Base-by-base conservation (phyloP, 2,888 invertebrate species). In the Apotomis capreana region DNA sequence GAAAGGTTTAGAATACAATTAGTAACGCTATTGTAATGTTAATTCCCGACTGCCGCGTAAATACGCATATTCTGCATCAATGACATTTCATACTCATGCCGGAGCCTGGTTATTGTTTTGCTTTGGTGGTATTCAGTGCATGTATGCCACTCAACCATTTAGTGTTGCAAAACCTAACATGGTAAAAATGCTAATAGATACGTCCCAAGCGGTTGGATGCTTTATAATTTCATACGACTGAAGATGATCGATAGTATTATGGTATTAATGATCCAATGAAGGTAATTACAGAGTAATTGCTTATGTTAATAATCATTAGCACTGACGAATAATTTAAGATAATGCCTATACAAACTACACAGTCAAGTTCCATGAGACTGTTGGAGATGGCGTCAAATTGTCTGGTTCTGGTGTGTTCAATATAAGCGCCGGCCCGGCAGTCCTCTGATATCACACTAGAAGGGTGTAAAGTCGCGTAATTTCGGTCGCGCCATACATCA, bases 61-160 rank as follows among this genome's bases (percentile, higher is more conserved):
- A 51, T 70, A 67, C 60, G 54, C 60, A 37, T 67, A 70, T 61
- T 70, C 60, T 55, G 68, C 62, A 51, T 78, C 78, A 81, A 79
- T 81, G 82, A 79, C 82, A 83, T 75, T 79, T 78, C 79, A 76
- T 76, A 78, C 52, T 9, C 67, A 52, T 57, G 58, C 49, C 55
- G 44, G 59, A 81, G 83, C 82, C 78, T 77, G 79, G 67, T 76
- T 81, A 86, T 85, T 87, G 86, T 86, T 84, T 82, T 79, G 78
- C 76, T 76, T 69, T 69, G 77, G 78, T 73, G 78, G 81, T 82
- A 85, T 87, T 87, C 83, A 86, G 88, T 86, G 86, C 87, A 81
- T 87, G 87, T 78, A 84, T 75, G 78, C 84, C 83, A 85, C 80
- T 87, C 84, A 85, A 82, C 83, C 87, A 82, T 83, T 77, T 73